phyloP scores from a whole-genome alignment of 2,113 vertebrate species.

The Sinocyclocheilus maitianheensis region DNA sequence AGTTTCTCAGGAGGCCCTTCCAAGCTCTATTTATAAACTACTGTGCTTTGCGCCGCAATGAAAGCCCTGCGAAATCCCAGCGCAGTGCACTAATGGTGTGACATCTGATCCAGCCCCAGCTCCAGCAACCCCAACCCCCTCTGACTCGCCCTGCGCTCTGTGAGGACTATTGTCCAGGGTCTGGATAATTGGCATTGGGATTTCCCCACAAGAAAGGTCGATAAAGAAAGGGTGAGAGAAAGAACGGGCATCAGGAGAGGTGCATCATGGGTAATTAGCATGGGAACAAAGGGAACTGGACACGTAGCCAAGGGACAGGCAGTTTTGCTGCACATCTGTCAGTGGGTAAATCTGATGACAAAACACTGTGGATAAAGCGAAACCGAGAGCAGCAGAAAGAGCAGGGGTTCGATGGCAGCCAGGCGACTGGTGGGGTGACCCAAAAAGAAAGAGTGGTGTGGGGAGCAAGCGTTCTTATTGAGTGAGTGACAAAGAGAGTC shows the following conservation, averaged over 20 bases:
- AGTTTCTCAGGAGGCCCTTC: slow-evolving; percentile 25
- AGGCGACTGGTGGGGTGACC: slow-evolving; percentile 5
- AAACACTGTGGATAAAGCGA: slow-evolving; percentile 5
- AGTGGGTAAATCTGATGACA: slow-evolving; percentile 25
- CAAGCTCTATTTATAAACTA: slow-evolving; percentile 42
- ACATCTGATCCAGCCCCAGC: slow-evolving; percentile 43
- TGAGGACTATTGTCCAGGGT: slow-evolving; percentile 42
- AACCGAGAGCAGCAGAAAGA: background rate
- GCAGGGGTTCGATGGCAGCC: background rate
- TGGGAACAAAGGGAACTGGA: slow-evolving; percentile 10
- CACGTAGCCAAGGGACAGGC: slow-evolving; percentile 6
- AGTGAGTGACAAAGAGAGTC: slow-evolving; percentile 26
- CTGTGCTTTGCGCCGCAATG: slow-evolving; percentile 4
- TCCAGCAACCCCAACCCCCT: slow-evolving; percentile 34
- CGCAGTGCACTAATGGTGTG: slow-evolving; percentile 16
- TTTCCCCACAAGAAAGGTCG: slow-evolving; percentile 35
- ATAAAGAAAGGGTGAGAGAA: slow-evolving; percentile 29
- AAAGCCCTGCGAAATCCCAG: slow-evolving; percentile 38
- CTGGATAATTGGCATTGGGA: slow-evolving; percentile 44
- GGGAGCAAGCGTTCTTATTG: slow-evolving; percentile 33
- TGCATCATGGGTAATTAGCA: slow-evolving; percentile 45
- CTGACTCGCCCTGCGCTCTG: background rate
- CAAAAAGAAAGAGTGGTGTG: slow-evolving; percentile 34
- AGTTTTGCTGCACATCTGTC: slow-evolving; percentile 37
- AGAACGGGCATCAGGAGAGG: slow-evolving; percentile 21